These are phyloP conservation scores for Lithobates pipiens DNA, from an alignment of 2,797 vertebrate species.

Conservation along the genomic window DNA sequence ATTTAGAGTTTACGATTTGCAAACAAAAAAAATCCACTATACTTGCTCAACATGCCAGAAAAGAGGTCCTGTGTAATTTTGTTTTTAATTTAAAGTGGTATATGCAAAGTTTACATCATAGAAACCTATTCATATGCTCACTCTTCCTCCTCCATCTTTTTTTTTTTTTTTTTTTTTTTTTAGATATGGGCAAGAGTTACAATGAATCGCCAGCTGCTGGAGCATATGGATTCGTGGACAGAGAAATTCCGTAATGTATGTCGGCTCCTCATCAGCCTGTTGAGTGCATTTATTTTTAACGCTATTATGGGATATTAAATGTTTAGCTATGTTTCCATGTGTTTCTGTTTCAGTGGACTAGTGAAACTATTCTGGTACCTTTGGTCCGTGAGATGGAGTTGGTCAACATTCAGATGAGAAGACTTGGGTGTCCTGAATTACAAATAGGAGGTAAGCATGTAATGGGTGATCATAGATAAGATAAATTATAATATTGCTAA, in stretches of 20 bases:
- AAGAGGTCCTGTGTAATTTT: no score
- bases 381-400: constrained; percentile 92
- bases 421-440: constrained; percentile 93
- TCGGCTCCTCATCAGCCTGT: not conserved
- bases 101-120: no score
- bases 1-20: no score
- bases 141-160: no score
- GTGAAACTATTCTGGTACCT: constrained; percentile 92
- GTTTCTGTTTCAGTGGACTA: constrained; percentile 87
- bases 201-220: constrained; percentile 85
- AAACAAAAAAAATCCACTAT: no score
- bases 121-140: no score
- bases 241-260: constrained; percentile 95
- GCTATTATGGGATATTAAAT: not conserved
- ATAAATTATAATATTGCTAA: no score
- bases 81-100: no score
- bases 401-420: constrained; percentile 90
- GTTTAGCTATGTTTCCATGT: not conserved
- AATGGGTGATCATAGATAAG: no score
- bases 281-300: not conserved
- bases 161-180: not conserved
- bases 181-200: constrained; percentile 96
- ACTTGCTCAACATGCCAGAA: no score
- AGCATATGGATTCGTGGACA: constrained; percentile 92
- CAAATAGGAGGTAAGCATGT: constrained; percentile 89